Base-by-base conservation (phyloP, 2,797 vertebrate genomes). In the Clarias laeviceps region DNA sequence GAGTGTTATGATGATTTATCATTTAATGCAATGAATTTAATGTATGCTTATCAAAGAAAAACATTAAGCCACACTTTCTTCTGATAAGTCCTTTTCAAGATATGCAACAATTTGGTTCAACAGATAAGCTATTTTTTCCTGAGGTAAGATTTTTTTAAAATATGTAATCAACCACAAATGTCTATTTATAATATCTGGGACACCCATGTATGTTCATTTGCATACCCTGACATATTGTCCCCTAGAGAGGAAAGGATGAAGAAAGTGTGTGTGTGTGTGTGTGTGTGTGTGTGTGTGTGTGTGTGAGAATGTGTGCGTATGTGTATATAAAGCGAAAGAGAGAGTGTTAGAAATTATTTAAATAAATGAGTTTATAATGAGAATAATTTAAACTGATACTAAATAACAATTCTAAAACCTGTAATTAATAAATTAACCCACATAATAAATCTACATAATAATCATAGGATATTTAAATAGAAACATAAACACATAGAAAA, bases 111-210 rank as follows among this genome's bases (percentile, higher is more conserved):
- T 54, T n/a, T 68, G 45, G 82, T 83, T 80, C 74, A 84, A 85
- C 54, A 81, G 83, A 80, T 57, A 85, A 76, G 18, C 9, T 70
- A 84, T 40, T 82, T 88, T 82, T 80, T 85, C 72, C 82, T 87
- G 72, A 89, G 83, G 83, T 87, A 88, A 84, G 85, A 73, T 87
- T 92, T 82, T 82, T 37, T 37, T 37, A 37, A 12, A 50, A 50
- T 29, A 66, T 32, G 62, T 91, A 91, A 91, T 90, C 89, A 90
- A 87, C 88, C 85, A 87, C 81, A 88, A 87, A 89, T 88, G 85
- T 90, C 91, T 94, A 93, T 94, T 93, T 93, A 91, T 93, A 93
- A 91, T 90, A 94, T 92, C 90, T 93, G 92, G 93, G 92, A 90
- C 93, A 93, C 84, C 90, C 89, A 87, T 90, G 87, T 86, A 89